Conservation (phyloP, 2,113 vertebrate genomes). For the Mohoua ochrocephala region DNA sequence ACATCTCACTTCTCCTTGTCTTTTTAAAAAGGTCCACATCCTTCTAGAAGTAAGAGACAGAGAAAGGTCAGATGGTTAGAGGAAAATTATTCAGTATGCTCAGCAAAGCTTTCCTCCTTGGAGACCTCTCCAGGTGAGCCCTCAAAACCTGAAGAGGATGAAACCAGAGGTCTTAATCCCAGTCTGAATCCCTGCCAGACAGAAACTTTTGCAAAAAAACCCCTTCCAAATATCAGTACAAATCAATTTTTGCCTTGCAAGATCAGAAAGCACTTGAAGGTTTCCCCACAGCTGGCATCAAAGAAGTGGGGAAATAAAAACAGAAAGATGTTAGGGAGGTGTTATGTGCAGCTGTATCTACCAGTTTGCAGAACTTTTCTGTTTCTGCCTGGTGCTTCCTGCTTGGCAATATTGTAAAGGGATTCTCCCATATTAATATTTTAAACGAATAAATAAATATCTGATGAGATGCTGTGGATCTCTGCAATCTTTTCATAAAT, state of each 20-base stretch:
- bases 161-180: neutral
- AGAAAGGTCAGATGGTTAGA: neutral
- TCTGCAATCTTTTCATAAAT: conserved; percentile 12
- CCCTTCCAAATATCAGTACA: neutral
- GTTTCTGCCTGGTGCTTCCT: neutral
- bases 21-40: neutral
- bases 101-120: neutral
- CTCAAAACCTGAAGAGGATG: neutral
- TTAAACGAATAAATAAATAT: conserved; percentile 63
- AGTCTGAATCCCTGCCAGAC: neutral
- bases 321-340: neutral
- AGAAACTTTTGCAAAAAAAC: neutral
- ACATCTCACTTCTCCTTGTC: neutral
- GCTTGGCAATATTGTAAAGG: neutral
- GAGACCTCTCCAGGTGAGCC: neutral
- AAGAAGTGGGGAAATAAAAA: neutral
- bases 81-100: neutral
- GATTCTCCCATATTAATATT: conserved; percentile 58
- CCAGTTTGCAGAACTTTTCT: neutral
- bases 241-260: neutral
- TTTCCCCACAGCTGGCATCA: neutral
- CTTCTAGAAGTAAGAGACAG: neutral
- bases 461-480: conserved; percentile 22
- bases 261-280: neutral
- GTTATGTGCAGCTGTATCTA: neutral